These are phyloP conservation scores for Gallinago nigripennis DNA, from an alignment of 2,797 vertebrate species.

Conservation along the genomic window DNA sequence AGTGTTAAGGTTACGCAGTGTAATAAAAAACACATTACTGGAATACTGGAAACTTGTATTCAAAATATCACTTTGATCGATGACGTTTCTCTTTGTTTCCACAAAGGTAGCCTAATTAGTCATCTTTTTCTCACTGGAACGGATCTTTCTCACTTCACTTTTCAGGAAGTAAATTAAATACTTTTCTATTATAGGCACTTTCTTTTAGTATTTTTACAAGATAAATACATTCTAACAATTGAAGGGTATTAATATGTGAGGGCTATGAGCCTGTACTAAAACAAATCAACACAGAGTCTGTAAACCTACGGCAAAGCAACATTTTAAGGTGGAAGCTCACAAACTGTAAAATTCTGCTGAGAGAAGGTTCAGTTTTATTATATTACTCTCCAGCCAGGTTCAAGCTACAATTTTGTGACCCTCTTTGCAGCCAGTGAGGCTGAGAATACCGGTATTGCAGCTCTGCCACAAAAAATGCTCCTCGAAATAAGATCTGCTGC, in stretches of 20 bases:
- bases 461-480: neutral
- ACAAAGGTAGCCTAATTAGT: neutral
- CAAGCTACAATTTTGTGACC: neutral
- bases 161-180: neutral
- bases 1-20: neutral
- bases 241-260: neutral
- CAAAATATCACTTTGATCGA: neutral
- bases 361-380: neutral
- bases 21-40: neutral
- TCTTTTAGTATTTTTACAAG: neutral
- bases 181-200: neutral
- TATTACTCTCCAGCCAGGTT: neutral
- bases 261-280: neutral
- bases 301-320: neutral
- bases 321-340: neutral
- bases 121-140: neutral
- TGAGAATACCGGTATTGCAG: neutral
- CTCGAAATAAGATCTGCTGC: neutral
- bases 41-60: neutral
- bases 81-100: neutral
- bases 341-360: neutral
- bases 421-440: neutral
- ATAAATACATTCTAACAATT: neutral
- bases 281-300: neutral
- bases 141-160: neutral